These are phyloP conservation scores for Aurelia sp. DNA, from an alignment of 30 jellyfish, hydroid and myxozoan genomes.

Conservation along the genomic window DNA sequence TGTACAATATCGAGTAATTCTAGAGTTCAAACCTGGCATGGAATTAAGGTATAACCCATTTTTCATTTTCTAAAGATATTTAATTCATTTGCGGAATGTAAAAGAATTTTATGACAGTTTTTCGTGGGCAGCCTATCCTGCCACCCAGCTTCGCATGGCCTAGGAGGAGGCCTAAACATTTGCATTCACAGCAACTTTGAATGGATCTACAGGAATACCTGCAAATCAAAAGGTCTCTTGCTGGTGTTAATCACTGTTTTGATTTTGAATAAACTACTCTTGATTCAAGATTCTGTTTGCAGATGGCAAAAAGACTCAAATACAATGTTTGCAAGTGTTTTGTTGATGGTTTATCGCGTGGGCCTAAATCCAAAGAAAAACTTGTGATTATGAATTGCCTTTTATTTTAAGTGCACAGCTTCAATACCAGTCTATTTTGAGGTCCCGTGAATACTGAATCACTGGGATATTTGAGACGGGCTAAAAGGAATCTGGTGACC, in stretches of 20 bases:
- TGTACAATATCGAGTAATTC: slow-evolving; percentile 67
- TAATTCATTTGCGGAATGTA: background rate
- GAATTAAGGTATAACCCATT: slow-evolving; percentile 55
- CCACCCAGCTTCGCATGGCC: background rate
- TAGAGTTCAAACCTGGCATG: slow-evolving; percentile 86
- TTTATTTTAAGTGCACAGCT: no score
- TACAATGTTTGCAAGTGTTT: background rate
- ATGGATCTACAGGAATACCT: slow-evolving; percentile 41
- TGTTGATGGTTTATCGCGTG: background rate
- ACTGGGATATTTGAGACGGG: no score
- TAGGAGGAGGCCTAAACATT: slow-evolving; percentile 4
- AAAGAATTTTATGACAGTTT: background rate
- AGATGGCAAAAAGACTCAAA: slow-evolving; percentile 39
- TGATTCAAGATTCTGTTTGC: slow-evolving; percentile 24
- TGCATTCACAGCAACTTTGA: slow-evolving; percentile 1
- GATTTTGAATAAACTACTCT: slow-evolving; percentile 32
- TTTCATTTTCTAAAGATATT: background rate
- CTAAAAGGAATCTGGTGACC: no score
- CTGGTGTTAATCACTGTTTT: slow-evolving; percentile 58
- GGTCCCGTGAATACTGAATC: no score
- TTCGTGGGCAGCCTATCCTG: background rate
- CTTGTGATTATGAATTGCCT: no score
- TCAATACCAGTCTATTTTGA: no score
- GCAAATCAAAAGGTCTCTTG: slow-evolving; percentile 52
- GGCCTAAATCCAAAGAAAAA: no score